Evolutionary conservation across 1,140 invertebrate genomes (phyloP), one percentile per base, ranked within the genome.

Genomic region (Bombus affinis): DNA sequence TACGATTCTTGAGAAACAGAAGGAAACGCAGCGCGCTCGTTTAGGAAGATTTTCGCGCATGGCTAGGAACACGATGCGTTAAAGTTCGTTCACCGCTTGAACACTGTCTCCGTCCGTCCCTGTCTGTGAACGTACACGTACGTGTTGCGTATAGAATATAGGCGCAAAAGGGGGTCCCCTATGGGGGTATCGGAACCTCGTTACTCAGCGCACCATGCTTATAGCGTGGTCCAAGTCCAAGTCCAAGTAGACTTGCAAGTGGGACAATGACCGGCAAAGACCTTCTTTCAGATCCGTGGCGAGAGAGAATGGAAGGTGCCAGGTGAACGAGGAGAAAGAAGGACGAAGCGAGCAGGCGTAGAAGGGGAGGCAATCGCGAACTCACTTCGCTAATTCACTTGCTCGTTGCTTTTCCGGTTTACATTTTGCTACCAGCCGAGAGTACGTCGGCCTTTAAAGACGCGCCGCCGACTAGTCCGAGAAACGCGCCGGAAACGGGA

Each of bases 251-350:
- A 92, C 83, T 90, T 86, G 89, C 93, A 95, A 94, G 94, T 95
- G 89, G 94, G 93, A 94, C 94, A 94, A 95, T 93, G 94, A 95
- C 94, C 94, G 94, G 91, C 87, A 92, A 93, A 94, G 94, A 95
- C 94, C 94, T 95, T 95, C 94, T 95, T 95, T 95, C 93, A 89
- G 90, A 88, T 92, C 90, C 90, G 90, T 90, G 88, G 91, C 87
- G 88, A 88, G 89, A 91, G 88, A 87, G 88, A 89, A 88, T 79
- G 86, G 89, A 92, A 91, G 90, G 85, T 88, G 86, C 32, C 86
- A 62, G 86, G 81, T 73, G 85, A 91, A 90, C 71, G 86, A 86
- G 73, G 85, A 88, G 82, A 92, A 85, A 88, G 87, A 91, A 92
- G 88, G 83, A 91, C 86, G 83, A 83, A 71, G 66, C 74, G 83